Conservation (phyloP, 2,113 vertebrate genomes). For the Rattus rattus region DNA sequence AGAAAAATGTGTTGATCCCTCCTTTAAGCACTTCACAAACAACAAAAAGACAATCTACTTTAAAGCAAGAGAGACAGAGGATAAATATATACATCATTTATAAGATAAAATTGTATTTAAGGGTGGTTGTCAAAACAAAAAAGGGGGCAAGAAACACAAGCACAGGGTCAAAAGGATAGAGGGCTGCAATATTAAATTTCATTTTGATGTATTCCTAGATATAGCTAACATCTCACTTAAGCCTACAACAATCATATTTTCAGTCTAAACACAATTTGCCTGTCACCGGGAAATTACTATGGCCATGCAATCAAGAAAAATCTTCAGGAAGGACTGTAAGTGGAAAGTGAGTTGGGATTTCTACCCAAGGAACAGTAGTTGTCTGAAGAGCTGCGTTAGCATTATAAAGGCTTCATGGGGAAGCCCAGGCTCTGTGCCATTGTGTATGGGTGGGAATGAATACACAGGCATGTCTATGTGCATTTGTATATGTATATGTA, state of each 20-base stretch:
- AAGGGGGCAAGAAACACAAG: neutral
- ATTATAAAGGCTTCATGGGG: neutral
- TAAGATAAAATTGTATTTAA: neutral
- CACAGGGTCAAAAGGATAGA: neutral
- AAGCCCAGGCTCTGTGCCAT: neutral
- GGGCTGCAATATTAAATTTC: neutral
- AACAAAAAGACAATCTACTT: neutral
- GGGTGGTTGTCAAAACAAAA: neutral
- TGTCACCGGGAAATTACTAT: neutral
- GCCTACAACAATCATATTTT: neutral
- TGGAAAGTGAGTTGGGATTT: neutral
- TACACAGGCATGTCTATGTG: no score
- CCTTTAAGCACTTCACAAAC: neutral
- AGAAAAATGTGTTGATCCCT: neutral
- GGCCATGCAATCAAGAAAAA: neutral
- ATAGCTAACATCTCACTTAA: slow-evolving; percentile 9
- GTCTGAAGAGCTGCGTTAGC: neutral
- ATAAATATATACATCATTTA: neutral
- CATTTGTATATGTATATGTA: neutral
- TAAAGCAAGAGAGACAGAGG: neutral
- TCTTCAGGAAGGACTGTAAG: neutral
- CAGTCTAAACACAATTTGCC: slow-evolving; percentile 39
- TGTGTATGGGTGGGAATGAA: neutral
- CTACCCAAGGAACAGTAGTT: neutral
- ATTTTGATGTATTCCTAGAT: neutral